A percentile compares a stretch with the other conserved stretches of the same genome.
phyloP scores from a whole-genome alignment of 2,888 invertebrate species.

The Epinotia ramella region DNA sequence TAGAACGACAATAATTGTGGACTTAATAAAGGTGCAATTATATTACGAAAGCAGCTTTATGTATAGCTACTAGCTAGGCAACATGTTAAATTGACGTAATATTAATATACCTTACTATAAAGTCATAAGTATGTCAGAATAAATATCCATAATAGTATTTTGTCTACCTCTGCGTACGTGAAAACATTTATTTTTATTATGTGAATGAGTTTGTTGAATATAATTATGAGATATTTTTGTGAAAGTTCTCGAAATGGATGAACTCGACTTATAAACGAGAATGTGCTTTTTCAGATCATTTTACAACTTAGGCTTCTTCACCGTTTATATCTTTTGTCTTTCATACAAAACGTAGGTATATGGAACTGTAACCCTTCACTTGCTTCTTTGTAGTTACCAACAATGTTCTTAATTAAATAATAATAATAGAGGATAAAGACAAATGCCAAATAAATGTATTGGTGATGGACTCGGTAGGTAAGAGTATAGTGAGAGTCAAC shows the following conservation, averaged over 20 bases:
- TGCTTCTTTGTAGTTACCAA: neutral
- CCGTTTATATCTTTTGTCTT: too few relatives aligned
- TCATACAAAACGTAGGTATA: too few relatives aligned
- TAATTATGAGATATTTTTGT: neutral
- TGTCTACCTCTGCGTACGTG: neutral
- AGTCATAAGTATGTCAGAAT: too few relatives aligned
- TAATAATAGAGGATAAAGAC: neutral
- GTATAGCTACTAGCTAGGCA: constrained; percentile 3
- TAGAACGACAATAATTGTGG: neutral
- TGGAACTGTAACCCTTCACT: neutral
- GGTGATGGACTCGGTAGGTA: neutral
- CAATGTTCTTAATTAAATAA: neutral
- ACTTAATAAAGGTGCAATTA: too few relatives aligned
- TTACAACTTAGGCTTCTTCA: too few relatives aligned
- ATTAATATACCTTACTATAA: neutral
- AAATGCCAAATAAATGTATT: neutral
- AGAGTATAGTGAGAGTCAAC: neutral
- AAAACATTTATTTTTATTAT: neutral
- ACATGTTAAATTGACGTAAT: neutral
- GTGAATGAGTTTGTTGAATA: neutral
- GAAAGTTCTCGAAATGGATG: neutral
- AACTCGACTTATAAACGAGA: neutral
- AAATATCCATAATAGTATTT: neutral
- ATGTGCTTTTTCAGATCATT: neutral
- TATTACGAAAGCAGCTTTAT: neutral